These are phyloP conservation scores for Drosophila parabipectinata DNA, from an alignment of 1,140 invertebrate species.

Conservation along the genomic window DNA sequence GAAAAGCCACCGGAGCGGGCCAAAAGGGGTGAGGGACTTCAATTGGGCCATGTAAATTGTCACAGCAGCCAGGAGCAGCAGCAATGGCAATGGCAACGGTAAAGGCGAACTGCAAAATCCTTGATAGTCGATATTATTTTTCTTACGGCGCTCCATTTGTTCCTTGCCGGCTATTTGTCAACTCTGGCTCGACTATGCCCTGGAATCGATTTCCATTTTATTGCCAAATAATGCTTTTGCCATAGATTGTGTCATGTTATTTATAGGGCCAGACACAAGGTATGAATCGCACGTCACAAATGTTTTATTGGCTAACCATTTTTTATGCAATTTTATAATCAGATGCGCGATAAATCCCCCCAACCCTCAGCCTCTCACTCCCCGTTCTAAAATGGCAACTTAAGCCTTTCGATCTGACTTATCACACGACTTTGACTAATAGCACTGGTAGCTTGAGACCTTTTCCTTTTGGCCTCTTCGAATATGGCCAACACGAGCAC, in stretches of 20 bases:
- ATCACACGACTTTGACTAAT: conserved; percentile 73
- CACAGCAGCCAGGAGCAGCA: conserved; percentile 50
- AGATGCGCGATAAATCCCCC: conserved; percentile 70
- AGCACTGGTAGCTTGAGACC: conserved; percentile 40
- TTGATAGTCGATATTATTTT: conserved; percentile 82
- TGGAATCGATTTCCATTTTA: conserved; percentile 82
- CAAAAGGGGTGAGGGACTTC: conserved; percentile 26
- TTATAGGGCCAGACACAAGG: conserved; percentile 73
- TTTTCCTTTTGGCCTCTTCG: conserved; percentile 25
- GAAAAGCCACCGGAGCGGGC: conserved; percentile 52
- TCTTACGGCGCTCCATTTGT: conserved; percentile 81
- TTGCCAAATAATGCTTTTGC: conserved; percentile 81
- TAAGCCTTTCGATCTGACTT: conserved; percentile 56
- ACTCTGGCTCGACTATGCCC: conserved; percentile 56
- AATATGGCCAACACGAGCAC: conserved; percentile 10
- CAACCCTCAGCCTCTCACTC: neutral
- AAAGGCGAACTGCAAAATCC: conserved; percentile 54
- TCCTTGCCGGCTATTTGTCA: conserved; percentile 79
- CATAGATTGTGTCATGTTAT: conserved; percentile 81
- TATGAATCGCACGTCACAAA: conserved; percentile 81
- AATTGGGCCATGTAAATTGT: conserved; percentile 81
- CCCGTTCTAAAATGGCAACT: neutral
- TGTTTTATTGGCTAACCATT: conserved; percentile 80
- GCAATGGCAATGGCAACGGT: conserved; percentile 12
- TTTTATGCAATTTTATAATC: conserved; percentile 80